Percentiles rank a stretch among this genome's conserved stretches.
Evolutionary conservation across 2,888 invertebrate species (phyloP).

Genomic region (Megamerina dolium): DNA sequence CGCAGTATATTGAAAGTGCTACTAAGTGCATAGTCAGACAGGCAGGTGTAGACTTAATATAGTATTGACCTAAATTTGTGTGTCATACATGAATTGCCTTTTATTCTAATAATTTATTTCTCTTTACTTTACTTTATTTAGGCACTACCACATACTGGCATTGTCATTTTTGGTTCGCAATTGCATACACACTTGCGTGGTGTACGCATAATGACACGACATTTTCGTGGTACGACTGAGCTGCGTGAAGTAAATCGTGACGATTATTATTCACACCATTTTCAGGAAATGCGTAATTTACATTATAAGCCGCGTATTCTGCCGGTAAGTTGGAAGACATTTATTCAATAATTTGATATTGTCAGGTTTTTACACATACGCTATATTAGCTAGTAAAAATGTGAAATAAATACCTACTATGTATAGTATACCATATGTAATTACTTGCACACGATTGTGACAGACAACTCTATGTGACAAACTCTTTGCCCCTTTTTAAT

Average conservation of each 20-base stretch:
- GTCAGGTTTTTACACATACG: no score
- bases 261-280: constrained; percentile 94
- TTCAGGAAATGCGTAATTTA: constrained; percentile 90
- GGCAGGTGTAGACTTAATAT: background rate
- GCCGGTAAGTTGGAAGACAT: constrained; percentile 64
- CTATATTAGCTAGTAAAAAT: no score
- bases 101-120: background rate
- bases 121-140: constrained; percentile 31
- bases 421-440: no score
- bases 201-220: constrained; percentile 74
- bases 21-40: background rate
- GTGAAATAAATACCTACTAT: no score
- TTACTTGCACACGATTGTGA: no score
- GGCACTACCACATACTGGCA: constrained; percentile 77
- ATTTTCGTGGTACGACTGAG: constrained; percentile 75
- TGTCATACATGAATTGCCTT: background rate
- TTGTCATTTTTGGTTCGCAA: constrained; percentile 91
- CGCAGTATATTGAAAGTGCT: background rate
- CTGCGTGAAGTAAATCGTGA: constrained; percentile 82
- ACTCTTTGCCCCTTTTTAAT: no score
- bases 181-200: constrained; percentile 95
- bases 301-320: constrained; percentile 72
- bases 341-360: no score
- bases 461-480: no score
- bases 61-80: background rate